Conservation (phyloP, 2,113 vertebrate species). For the Myotis lucifugus region DNA sequence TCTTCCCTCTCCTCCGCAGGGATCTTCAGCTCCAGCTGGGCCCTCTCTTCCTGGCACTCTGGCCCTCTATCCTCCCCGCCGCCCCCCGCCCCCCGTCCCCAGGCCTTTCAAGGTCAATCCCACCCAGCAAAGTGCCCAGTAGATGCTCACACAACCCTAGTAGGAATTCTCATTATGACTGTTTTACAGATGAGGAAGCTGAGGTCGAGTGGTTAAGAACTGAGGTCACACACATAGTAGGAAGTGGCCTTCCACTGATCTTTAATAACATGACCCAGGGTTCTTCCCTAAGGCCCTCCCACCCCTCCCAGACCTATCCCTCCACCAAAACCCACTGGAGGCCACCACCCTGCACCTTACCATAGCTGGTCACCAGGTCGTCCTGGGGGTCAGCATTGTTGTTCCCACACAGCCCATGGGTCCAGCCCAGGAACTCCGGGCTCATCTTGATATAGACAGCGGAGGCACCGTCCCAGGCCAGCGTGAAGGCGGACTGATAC, state of each 20-base stretch:
- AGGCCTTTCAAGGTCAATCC: not conserved
- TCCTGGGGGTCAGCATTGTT: slow-evolving; percentile 95
- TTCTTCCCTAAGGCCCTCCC: not conserved
- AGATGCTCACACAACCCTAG: not conserved
- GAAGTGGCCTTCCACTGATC: not conserved
- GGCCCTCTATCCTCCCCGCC: no score
- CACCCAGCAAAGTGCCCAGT: not conserved
- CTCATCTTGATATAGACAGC: slow-evolving; percentile 96
- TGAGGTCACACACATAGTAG: not conserved
- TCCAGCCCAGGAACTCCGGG: slow-evolving; percentile 92
- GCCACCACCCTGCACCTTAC: slow-evolving; percentile 79
- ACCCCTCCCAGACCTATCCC: not conserved
- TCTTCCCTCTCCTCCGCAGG: not conserved
- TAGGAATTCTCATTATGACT: not conserved
- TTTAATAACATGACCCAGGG: not conserved
- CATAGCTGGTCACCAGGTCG: slow-evolving; percentile 95
- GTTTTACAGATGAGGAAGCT: not conserved
- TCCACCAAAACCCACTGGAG: not conserved
- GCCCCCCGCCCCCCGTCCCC: not conserved
- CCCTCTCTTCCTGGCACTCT: not conserved
- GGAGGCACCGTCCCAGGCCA: slow-evolving; percentile 95
- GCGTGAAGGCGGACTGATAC: slow-evolving; percentile 90
- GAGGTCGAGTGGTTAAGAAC: not conserved
- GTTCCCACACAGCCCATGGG: slow-evolving; percentile 95
- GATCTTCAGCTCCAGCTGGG: not conserved